These are phyloP conservation scores for Caenorhabditis remanei DNA, from an alignment of 1,140 invertebrate species.

Conservation along the genomic window DNA sequence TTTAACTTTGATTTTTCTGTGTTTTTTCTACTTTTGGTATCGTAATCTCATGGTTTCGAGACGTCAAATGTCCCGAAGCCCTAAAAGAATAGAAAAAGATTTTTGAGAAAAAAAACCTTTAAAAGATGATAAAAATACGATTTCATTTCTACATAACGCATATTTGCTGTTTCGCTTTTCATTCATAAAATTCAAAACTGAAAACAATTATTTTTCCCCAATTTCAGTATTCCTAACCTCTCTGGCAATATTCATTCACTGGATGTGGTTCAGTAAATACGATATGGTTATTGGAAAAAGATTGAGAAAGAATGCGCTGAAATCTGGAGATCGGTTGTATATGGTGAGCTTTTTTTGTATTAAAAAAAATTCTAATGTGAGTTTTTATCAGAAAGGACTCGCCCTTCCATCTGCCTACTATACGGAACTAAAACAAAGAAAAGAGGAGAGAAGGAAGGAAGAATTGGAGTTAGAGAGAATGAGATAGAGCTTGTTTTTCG, in stretches of 20 bases:
- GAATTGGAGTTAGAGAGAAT: neutral
- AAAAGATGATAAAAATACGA: too few species aligned
- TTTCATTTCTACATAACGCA: too few species aligned
- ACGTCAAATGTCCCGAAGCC: too few species aligned
- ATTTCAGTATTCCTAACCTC: slow-evolving; percentile 4
- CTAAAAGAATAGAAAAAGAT: too few species aligned
- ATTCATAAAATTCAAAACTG: too few species aligned
- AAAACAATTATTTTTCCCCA: slow-evolving; percentile 16
- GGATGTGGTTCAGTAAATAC: slow-evolving; percentile 49
- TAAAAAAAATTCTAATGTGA: neutral
- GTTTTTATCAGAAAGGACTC: slow-evolving; percentile 9
- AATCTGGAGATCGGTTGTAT: neutral
- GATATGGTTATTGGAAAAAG: slow-evolving; percentile 28
- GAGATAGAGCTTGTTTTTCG: too few species aligned
- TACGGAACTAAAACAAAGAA: neutral
- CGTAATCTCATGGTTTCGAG: too few species aligned
- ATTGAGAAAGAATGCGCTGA: neutral
- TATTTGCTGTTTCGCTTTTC: too few species aligned
- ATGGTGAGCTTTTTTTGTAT: neutral
- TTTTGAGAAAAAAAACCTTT: too few species aligned
- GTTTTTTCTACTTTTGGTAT: too few species aligned
- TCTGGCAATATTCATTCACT: slow-evolving; percentile 16
- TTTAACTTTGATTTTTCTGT: too few species aligned
- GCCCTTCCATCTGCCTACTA: neutral
- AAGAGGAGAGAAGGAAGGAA: neutral